Conservation (phyloP, 30 jellyfish, hydroid and myxozoan species). For the Turritopsis dohrnii region DNA sequence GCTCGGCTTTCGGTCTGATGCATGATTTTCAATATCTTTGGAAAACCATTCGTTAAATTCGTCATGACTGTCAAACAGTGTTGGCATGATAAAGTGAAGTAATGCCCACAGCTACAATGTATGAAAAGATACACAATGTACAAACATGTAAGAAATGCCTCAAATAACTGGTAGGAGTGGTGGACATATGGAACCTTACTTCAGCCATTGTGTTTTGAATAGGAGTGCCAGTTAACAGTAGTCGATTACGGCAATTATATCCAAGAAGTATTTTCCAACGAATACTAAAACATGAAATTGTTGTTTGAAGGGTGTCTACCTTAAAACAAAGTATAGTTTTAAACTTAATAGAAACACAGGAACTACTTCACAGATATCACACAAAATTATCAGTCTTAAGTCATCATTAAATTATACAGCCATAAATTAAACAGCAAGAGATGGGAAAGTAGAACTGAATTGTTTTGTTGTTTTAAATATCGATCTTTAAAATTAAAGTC, state of each 20-base stretch:
- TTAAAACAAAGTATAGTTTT: too few relatives aligned
- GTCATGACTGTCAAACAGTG: conserved; percentile 95
- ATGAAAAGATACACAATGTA: neutral
- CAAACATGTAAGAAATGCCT: neutral
- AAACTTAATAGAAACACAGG: too few relatives aligned
- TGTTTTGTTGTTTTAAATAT: too few relatives aligned
- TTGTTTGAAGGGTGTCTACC: neutral
- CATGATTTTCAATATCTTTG: conserved; percentile 94
- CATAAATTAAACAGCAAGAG: too few relatives aligned
- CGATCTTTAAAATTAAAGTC: neutral
- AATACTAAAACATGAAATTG: conserved; percentile 33
- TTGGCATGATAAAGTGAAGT: conserved; percentile 97
- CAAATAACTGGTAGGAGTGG: neutral
- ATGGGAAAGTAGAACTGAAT: too few relatives aligned
- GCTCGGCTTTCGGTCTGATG: conserved; percentile 72
- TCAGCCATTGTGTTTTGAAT: conserved; percentile 99
- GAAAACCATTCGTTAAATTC: conserved; percentile 99
- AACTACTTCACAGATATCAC: too few relatives aligned
- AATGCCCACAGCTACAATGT: conserved; percentile 89
- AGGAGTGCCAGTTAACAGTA: conserved; percentile 96
- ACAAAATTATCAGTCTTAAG: too few relatives aligned
- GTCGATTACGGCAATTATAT: conserved; percentile 92
- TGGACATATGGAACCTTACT: conserved; percentile 55
- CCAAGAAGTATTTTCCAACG: conserved; percentile 97
- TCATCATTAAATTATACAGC: too few relatives aligned